Conservation (phyloP, 2,113 vertebrate species). For the Pluvialis apricaria region DNA sequence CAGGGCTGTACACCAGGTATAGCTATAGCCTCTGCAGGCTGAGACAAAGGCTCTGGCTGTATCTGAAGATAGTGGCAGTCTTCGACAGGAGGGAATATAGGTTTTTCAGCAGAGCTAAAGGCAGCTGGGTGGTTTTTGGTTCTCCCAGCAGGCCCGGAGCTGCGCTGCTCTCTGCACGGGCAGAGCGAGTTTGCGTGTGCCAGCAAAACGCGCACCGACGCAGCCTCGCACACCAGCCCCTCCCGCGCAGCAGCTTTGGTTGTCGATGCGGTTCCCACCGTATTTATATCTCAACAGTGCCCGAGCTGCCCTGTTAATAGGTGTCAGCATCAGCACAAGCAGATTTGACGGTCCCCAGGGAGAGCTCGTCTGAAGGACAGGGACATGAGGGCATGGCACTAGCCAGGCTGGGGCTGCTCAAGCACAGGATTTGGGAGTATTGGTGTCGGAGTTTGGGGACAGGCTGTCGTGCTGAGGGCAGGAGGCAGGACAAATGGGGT, state of each 20-base stretch:
- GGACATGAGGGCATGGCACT: not conserved
- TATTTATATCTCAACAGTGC: not conserved
- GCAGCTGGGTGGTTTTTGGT: not conserved
- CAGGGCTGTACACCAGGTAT: not conserved
- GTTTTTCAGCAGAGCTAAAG: not conserved
- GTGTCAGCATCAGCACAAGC: not conserved
- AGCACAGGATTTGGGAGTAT: not conserved
- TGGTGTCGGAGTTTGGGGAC: not conserved
- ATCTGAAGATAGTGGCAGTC: not conserved
- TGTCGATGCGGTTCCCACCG: fast-evolving
- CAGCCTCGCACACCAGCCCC: not conserved
- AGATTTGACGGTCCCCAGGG: not conserved
- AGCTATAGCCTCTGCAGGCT: not conserved
- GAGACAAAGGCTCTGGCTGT: not conserved
- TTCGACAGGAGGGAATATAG: not conserved
- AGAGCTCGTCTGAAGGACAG: not conserved
- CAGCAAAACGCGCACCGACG: not conserved
- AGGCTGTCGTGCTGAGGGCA: not conserved
- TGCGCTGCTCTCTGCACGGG: not conserved
- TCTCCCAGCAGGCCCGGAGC: not conserved
- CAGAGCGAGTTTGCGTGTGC: not conserved
- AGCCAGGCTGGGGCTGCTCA: not conserved
- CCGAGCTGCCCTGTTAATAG: fast-evolving
- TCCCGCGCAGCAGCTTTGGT: not conserved
- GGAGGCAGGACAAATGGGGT: not conserved